phyloP scores from a whole-genome alignment of 2,888 invertebrate species.

The Sinohyriopsis cumingii region DNA sequence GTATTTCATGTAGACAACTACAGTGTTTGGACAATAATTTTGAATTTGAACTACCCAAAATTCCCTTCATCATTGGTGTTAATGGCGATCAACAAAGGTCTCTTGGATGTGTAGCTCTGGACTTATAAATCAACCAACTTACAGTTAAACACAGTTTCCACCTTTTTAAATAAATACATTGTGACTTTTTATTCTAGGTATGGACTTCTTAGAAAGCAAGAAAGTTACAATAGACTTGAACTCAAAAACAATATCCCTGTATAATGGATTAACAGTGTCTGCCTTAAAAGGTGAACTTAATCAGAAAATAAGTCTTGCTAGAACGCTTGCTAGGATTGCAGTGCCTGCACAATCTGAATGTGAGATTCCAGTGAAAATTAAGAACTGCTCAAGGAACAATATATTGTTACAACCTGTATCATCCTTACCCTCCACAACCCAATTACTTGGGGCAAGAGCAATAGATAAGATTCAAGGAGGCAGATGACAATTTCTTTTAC shows the following conservation, averaged over 20 bases:
- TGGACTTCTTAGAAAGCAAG: slow-evolving; percentile 2
- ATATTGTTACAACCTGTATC: background rate
- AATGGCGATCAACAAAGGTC: no score
- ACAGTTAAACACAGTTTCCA: no score
- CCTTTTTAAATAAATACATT: no score
- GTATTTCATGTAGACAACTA: no score
- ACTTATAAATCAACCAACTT: no score
- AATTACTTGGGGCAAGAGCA: background rate
- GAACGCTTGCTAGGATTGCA: background rate
- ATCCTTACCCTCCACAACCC: background rate
- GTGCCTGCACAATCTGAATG: slow-evolving; percentile 1
- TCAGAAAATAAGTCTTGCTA: background rate
- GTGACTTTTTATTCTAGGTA: no score
- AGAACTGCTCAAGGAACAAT: background rate
- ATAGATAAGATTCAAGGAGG: background rate
- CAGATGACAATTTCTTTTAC: background rate
- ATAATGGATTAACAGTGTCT: background rate
- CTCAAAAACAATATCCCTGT: background rate
- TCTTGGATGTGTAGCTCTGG: no score
- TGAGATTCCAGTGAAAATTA: background rate
- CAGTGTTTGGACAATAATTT: no score
- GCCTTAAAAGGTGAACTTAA: background rate
- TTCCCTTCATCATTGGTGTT: no score
- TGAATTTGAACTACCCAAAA: no score
- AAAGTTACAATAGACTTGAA: background rate